A percentile compares a stretch with the other conserved stretches of the same genome.
phyloP scores from a whole-genome alignment of 2,797 vertebrate species.

The Leptoclinus maculatus region DNA sequence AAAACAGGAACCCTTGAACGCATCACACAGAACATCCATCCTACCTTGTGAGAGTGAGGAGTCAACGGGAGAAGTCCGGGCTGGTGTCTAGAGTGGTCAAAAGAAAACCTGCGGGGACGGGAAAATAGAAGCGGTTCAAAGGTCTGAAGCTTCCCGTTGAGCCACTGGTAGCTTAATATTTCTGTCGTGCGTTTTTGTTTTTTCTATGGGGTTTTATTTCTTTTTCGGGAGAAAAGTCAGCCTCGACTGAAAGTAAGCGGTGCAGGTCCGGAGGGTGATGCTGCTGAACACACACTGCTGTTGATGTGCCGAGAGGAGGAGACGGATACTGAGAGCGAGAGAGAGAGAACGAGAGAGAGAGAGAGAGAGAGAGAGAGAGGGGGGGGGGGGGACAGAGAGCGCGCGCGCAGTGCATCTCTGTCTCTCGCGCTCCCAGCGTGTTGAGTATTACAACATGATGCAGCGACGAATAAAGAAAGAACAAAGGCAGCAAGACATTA shows the following conservation, averaged over 20 bases:
- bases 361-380: neutral
- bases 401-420: neutral
- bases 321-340: conserved; percentile 10
- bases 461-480: neutral
- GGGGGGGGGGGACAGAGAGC: neutral
- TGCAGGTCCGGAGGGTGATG: conserved; percentile 63
- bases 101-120: conserved; percentile 38
- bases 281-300: conserved; percentile 61
- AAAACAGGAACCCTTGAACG: neutral
- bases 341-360: neutral
- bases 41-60: conserved; percentile 74
- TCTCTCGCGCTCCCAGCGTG: conserved; percentile 1
- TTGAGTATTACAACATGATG: neutral
- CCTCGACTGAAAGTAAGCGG: conserved; percentile 39
- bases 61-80: conserved; percentile 69
- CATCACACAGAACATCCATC: conserved; percentile 21
- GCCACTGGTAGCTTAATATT: conserved; percentile 17
- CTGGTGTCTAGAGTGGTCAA: conserved; percentile 55
- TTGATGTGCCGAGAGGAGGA: conserved; percentile 60
- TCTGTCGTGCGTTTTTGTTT: neutral
- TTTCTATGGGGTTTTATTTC: neutral
- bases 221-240: conserved; percentile 41
- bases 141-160: conserved; percentile 29
- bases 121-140: conserved; percentile 25
- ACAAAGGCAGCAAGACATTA: neutral